These are phyloP conservation scores for Fragum fragum DNA, from an alignment of 2,888 invertebrate species.

Conservation along the genomic window DNA sequence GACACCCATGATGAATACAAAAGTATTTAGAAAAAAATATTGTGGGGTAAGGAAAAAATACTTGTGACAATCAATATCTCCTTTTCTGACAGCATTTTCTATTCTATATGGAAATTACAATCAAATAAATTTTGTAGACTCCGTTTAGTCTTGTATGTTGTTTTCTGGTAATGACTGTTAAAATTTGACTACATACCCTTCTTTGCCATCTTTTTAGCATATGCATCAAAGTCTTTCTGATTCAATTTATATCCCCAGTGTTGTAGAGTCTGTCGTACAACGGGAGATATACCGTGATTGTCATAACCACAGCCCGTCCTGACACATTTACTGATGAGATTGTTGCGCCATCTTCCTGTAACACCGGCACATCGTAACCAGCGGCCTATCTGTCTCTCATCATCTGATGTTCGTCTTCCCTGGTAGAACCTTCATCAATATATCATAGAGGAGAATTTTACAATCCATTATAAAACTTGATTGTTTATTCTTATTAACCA, in stretches of 20 bases:
- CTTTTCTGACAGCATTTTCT: too few relatives aligned
- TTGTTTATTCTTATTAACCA: not conserved
- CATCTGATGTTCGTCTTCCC: conserved; percentile 78
- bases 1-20: too few relatives aligned
- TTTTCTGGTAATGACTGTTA: too few relatives aligned
- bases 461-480: not conserved
- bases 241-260: conserved; percentile 80
- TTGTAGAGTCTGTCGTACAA: conserved; percentile 80
- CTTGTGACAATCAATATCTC: too few relatives aligned
- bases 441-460: not conserved
- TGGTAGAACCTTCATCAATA: conserved; percentile 82
- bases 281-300: conserved; percentile 76
- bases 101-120: too few relatives aligned
- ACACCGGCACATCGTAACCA: conserved; percentile 81
- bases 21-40: too few relatives aligned
- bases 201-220: conserved; percentile 73
- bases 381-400: conserved; percentile 79
- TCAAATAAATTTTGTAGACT: too few relatives aligned
- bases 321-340: conserved; percentile 81
- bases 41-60: too few relatives aligned
- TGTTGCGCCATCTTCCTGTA: conserved; percentile 78
- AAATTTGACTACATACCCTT: conserved; percentile 54
- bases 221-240: conserved; percentile 75
- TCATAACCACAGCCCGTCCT: conserved; percentile 74
- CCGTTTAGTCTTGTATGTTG: too few relatives aligned